Evolutionary conservation across 1,140 invertebrate species (phyloP).

Genomic region (Drosophila pallidifrons): DNA sequence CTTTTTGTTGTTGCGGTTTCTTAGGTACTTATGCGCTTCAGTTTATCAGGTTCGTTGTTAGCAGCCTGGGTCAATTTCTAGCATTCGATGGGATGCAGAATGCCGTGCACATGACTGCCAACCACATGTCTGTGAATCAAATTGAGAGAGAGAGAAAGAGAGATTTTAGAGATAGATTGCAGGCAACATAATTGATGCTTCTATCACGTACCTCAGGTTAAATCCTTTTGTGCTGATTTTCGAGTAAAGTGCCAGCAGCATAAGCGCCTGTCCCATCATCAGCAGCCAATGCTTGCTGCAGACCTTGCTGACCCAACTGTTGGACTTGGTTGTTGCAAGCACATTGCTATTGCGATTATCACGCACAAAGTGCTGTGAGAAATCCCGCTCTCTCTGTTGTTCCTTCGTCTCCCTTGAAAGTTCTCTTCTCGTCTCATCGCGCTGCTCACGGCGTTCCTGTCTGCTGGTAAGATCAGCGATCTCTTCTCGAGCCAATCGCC

Average conservation of each 20-base stretch:
- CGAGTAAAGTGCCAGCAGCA: conserved; percentile 55
- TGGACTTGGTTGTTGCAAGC: neutral
- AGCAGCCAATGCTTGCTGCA: conserved; percentile 21
- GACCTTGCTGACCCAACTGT: neutral
- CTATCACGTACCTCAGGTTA: conserved; percentile 42
- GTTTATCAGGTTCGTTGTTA: conserved; percentile 20
- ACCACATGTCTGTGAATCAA: conserved; percentile 32
- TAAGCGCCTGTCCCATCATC: conserved; percentile 49
- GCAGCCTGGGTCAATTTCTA: conserved; percentile 19
- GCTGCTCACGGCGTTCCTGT: neutral
- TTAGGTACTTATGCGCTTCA: conserved; percentile 26
- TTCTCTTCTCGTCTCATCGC: neutral
- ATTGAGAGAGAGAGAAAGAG: no score
- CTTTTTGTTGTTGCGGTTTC: conserved; percentile 10
- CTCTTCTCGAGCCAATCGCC: neutral
- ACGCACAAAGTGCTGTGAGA: neutral
- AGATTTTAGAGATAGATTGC: no score
- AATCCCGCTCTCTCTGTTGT: neutral
- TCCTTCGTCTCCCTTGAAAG: conserved; percentile 2
- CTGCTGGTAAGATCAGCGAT: neutral
- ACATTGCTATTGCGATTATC: neutral
- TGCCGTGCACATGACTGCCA: conserved; percentile 48
- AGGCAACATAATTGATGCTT: neutral
- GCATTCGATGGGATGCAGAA: conserved; percentile 53
- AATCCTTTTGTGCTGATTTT: conserved; percentile 51